Percentiles rank a stretch among this genome's conserved stretches.
Conservation (phyloP, 2,113 vertebrate species). For the Platichthys flesus region DNA sequence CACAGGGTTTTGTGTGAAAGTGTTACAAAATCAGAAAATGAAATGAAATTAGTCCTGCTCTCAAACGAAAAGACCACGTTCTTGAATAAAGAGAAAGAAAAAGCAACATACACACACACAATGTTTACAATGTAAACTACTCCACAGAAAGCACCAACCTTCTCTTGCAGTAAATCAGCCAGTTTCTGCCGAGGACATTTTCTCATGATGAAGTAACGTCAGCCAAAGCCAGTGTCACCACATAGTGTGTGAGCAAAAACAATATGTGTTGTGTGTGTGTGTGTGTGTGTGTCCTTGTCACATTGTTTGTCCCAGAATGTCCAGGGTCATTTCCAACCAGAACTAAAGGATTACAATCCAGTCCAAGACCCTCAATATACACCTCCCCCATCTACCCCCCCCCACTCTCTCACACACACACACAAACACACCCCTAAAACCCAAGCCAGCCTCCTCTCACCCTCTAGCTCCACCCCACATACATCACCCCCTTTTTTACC, state of each 20-base stretch:
- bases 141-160: slow-evolving; percentile 66
- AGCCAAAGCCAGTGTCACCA: slow-evolving; percentile 23
- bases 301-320: slow-evolving; percentile 59
- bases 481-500: slow-evolving; percentile 35
- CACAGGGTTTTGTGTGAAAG: neutral
- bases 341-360: slow-evolving; percentile 76
- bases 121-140: slow-evolving; percentile 3
- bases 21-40: neutral
- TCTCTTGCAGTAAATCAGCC: slow-evolving; percentile 62
- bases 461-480: slow-evolving; percentile 24
- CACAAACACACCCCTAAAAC: slow-evolving; percentile 26
- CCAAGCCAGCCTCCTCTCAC: slow-evolving; percentile 44
- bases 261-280: neutral
- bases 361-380: slow-evolving; percentile 50
- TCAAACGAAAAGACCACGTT: slow-evolving; percentile 20
- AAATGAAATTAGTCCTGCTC: slow-evolving; percentile 1
- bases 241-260: slow-evolving; percentile 7
- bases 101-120: slow-evolving; percentile 17
- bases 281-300: slow-evolving; percentile 28
- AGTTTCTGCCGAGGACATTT: slow-evolving; percentile 61
- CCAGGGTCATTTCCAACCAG: slow-evolving; percentile 62
- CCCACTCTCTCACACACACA: too few species aligned
- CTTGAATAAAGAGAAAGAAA: neutral
- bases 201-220: slow-evolving; percentile 60
- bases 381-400: slow-evolving; percentile 19